phyloP scores from a whole-genome alignment of 2,888 invertebrate species.

The Poecilobothrus nobilitatus region DNA sequence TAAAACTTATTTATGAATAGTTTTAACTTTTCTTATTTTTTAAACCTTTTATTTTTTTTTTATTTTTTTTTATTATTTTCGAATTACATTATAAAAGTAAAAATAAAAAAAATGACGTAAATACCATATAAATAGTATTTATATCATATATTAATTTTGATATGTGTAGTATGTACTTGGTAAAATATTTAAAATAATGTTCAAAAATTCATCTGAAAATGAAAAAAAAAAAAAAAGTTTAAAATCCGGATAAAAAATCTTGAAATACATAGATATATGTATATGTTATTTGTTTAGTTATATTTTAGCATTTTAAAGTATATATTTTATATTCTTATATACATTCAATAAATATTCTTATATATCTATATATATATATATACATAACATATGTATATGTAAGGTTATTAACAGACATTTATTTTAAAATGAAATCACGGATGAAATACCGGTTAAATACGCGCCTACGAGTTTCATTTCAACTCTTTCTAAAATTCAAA shows the following conservation, averaged over 20 bases:
- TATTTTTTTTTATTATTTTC: background rate
- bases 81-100: conserved; percentile 4
- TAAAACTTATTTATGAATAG: no score
- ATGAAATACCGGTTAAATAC: background rate
- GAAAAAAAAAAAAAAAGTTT: background rate
- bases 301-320: background rate
- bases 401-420: background rate
- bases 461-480: background rate
- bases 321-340: background rate
- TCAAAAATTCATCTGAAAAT: background rate
- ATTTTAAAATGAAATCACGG: conserved; percentile 3
- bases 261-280: background rate
- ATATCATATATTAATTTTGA: no score
- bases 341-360: background rate
- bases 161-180: no score
- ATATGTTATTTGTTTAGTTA: background rate
- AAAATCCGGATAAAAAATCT: background rate
- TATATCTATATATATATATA: no score
- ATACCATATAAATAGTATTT: background rate
- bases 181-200: background rate
- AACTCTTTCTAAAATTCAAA: background rate
- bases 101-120: conserved; percentile 5
- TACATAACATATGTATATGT: background rate
- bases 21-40: no score
- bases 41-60: no score